Base-by-base conservation (phyloP, 2,113 vertebrate species). In the Salvelinus alpinus region DNA sequence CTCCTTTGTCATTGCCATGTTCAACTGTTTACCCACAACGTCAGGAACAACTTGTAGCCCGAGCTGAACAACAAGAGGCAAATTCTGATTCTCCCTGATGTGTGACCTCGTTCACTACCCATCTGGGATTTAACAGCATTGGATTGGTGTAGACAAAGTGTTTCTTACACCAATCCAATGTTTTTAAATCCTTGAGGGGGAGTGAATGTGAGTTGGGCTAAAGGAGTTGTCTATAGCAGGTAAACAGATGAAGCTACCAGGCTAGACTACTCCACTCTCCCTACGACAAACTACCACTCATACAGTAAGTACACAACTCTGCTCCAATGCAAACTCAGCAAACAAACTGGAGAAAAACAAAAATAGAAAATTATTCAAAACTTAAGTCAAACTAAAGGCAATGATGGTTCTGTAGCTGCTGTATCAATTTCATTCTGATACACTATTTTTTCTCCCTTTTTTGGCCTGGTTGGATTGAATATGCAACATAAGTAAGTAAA, bases 401-500 rank as follows among this genome's bases (percentile, higher is more conserved):
- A 91, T 90, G 89, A 87, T 90, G 90, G 84, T 84, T 88, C 89
- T 77, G 71, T 44, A 82, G 83, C 75, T 64, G 79, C 82, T 78
- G 71, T 89, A 78, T 85, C 68, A 78, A 83, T 64, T 85, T 82
- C 54, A 72, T 81, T 71, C 77, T 66, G 73, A 85, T 76, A 80
- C 72, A 85, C 86, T 85, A 84, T 77, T 83, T 87, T 87, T 82
- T 81, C 16, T 18, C 73, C 76, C 86, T 81, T 86, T 87, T 87
- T 88, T 64, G 67, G 25, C 64, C 86, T 90, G 86, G 85, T 90
- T 90, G 88, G 86, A 92, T 82, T 88, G 89, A 90, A 89, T 92
- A 91, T 90, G 91, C 91, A 94, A 94, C 91, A 92, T 86, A 94
- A 93, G 89, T 92, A 86, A 83, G 77, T 93, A 92, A 92, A 87